phyloP scores from a whole-genome alignment of 2,797 vertebrate species.

The Picus viridis region DNA sequence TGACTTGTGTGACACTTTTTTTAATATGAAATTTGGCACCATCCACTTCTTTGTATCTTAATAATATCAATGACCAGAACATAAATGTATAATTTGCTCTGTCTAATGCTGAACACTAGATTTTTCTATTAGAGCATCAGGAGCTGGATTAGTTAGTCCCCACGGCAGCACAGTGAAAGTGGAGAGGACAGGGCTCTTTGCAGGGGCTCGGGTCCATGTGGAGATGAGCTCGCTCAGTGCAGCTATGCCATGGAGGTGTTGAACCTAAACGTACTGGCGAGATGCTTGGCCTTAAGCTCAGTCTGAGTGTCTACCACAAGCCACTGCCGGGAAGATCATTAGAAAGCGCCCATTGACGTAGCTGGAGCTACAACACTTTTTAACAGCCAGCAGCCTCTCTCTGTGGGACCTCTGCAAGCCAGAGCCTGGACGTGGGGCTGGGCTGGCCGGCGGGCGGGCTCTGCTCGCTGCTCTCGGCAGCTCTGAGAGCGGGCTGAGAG shows the following conservation, averaged over 20 bases:
- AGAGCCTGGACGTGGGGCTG: background rate
- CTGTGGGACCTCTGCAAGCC: rapidly evolving
- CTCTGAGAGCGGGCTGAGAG: background rate
- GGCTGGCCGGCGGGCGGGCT: background rate
- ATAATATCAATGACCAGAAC: background rate
- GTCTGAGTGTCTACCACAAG: background rate
- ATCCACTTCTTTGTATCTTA: background rate
- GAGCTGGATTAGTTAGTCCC: background rate
- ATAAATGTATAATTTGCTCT: background rate
- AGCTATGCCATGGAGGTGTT: rapidly evolving
- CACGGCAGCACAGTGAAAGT: rapidly evolving
- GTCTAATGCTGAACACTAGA: background rate
- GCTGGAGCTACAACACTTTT: background rate
- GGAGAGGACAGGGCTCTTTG: background rate
- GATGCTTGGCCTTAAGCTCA: background rate
- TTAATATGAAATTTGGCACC: background rate
- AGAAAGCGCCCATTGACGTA: rapidly evolving
- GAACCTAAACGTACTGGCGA: rapidly evolving
- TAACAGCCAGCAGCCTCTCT: background rate
- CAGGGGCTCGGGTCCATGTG: rapidly evolving
- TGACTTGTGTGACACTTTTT: background rate
- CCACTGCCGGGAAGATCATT: background rate
- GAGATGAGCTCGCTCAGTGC: background rate
- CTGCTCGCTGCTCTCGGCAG: no score
- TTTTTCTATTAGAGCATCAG: background rate